Percentiles rank a stretch among this genome's conserved stretches.
Conservation (phyloP, 1,140 invertebrate species). For the Aleiodes sp. region DNA sequence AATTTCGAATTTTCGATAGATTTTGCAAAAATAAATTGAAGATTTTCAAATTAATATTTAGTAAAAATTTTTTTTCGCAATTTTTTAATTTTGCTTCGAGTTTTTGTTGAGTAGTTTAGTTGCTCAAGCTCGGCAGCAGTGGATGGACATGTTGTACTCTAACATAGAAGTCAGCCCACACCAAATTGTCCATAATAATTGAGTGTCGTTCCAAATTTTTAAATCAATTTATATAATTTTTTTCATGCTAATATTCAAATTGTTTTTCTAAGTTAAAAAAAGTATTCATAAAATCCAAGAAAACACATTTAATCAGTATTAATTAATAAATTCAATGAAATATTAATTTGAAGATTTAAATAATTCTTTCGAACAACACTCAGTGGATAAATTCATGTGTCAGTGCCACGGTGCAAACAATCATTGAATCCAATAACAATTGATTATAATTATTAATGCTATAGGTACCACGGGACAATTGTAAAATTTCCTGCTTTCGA, state of each 20-base stretch:
- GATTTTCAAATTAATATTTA: too few relatives aligned
- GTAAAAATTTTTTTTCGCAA: too few relatives aligned
- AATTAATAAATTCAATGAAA: too few relatives aligned
- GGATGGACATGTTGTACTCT: conserved; percentile 65
- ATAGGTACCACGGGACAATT: conserved; percentile 30
- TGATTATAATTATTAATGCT: conserved; percentile 58
- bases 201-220: conserved; percentile 42
- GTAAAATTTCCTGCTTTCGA: conserved; percentile 30
- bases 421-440: conserved; percentile 64
- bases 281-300: too few relatives aligned
- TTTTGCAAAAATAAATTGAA: too few relatives aligned
- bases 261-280: neutral
- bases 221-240: conserved; percentile 13
- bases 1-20: neutral
- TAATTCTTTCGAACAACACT: conserved; percentile 9
- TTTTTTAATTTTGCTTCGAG: too few relatives aligned
- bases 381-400: conserved; percentile 51
- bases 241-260: neutral
- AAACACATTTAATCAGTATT: too few relatives aligned
- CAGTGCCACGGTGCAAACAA: conserved; percentile 67
- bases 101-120: conserved; percentile 46
- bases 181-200: conserved; percentile 64
- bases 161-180: conserved; percentile 68
- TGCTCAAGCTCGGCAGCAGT: conserved; percentile 57
- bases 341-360: conserved; percentile 5